Evolutionary conservation across 2,888 invertebrate species (phyloP), one percentile per base, ranked within the genome.

Genomic region (Griposia aprilina): DNA sequence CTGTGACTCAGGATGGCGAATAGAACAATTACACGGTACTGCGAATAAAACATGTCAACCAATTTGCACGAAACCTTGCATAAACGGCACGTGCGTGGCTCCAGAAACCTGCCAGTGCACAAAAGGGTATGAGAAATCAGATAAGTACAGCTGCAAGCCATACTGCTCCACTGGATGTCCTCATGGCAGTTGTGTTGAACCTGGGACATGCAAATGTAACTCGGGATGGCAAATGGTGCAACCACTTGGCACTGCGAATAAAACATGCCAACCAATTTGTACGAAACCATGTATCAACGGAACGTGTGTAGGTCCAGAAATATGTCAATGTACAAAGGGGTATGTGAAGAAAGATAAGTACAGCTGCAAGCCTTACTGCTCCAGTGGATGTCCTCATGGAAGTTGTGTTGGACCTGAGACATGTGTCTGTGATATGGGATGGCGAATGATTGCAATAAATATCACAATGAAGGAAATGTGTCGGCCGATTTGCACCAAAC

Each of bases 241-340:
- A 63, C 1, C 23, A 15, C 1, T 13, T 13, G 15, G 13, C 6
- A 13, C 23, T 3, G 17, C 1, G 0, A 76, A 74, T n/a, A 17
- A 48, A 69, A 23, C 55, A 13, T 86, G 85, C 59, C 68, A 76
- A 57, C 83, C 86, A 0, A 52, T 83, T 59, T 87, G 88, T 23
- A 68, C 55, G 0, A 70, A 71, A 7, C 41, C 80, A 0, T 88
- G 86, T 30, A 7, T 62, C 0, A 78, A 85, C 0, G 68, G 78
- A 0, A 75, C 30, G 0, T 87, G 87, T n/a, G 52, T 74, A 3
- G 78, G 60, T 2, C 85, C 87, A 23, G 70, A 85, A 0, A 81
- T 41, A 0, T 87, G 87, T 7, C n/a, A 41, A 1, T 87, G 85
- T 55, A 13, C 7, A 0, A 17, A 62, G 0, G 84, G 84, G 0